Evolutionary conservation across 2,797 vertebrate species (phyloP), one percentile per base, ranked within the genome.

Genomic region (Intellagama lesueurii): DNA sequence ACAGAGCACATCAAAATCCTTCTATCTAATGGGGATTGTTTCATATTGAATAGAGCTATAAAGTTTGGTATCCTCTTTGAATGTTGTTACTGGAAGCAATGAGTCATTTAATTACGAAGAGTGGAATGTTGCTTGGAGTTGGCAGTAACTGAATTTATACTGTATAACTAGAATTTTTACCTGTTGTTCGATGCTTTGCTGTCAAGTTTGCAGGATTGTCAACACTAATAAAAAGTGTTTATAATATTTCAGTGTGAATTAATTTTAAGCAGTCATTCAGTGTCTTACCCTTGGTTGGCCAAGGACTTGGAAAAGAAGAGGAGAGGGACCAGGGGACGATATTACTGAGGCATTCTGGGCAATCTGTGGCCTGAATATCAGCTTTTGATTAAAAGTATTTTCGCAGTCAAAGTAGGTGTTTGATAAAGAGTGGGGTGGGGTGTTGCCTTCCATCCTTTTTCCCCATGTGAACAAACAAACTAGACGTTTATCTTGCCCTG

Each of bases 51-150:
- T 64, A 40, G 88, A 92, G 35, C 4, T 30, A 52, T 76, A 90
- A 83, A 89, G 68, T 40, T 89, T 87, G 56, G 17, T 86, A 28
- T 73, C 12, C 79, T 44, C 49, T 82, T 91, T 91, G 19, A 60
- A 75, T 91, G 88, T 91, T 85, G 32, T 89, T 93, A n/a, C 79
- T 84, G 17, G 40, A 1, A 6, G 56, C 81, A 88, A 85, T 87
- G 72, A 70, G 28, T 87, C 88, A 56, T 1, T 90, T 92, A 87
- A 87, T 90, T 90, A 73, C 81, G 28, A 90, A 82, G 32, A 81
- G 66, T 69, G 47, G 19, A 35, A 88, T 87, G 85, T 90, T 88
- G 26, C 76, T 91, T 26, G 60, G 66, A 72, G 12, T 73, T 89
- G 75, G n/a, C 8, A 81, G 16, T 11, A 64, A 91, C 83, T 86